Percentiles rank a stretch among this genome's conserved stretches.
Conservation (phyloP, 2,888 invertebrate species). For the Eudiplozoon nipponicum region DNA sequence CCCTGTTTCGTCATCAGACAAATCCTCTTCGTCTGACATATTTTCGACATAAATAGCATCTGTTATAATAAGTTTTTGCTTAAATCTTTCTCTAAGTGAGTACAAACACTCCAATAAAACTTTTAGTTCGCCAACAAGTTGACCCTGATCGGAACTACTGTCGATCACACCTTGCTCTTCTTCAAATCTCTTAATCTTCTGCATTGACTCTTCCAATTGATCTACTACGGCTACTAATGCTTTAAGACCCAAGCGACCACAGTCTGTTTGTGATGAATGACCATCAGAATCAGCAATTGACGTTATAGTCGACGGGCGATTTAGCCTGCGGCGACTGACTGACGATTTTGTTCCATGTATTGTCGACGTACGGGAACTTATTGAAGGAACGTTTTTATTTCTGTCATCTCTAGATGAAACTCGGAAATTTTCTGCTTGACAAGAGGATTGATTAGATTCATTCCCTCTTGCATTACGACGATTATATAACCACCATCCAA, state of each 20-base stretch:
- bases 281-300: too few relatives aligned
- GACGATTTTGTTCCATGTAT: too few relatives aligned
- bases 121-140: slow-evolving; percentile 37
- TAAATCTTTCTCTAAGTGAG: slow-evolving; percentile 42
- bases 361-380: too few relatives aligned
- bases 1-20: slow-evolving; percentile 32
- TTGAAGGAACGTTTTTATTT: too few relatives aligned
- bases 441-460: too few relatives aligned
- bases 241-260: slow-evolving; percentile 40
- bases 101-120: slow-evolving; percentile 49
- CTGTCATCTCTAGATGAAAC: too few relatives aligned
- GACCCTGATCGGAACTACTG: slow-evolving; percentile 6
- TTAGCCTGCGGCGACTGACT: too few relatives aligned
- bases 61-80: slow-evolving; percentile 21
- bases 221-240: slow-evolving; percentile 59
- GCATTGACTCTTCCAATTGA: slow-evolving; percentile 72
- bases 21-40: slow-evolving; percentile 19
- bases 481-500: too few relatives aligned
- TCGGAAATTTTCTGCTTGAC: too few relatives aligned
- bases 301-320: too few relatives aligned
- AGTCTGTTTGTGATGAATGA: not conserved
- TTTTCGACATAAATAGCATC: slow-evolving; percentile 20
- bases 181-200: slow-evolving; percentile 20
- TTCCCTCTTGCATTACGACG: too few relatives aligned
- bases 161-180: slow-evolving; percentile 18